A percentile compares a stretch with the other conserved stretches of the same genome.
Conservation (phyloP, 2,888 invertebrate species). For the Macrosiphum euphorbiae region DNA sequence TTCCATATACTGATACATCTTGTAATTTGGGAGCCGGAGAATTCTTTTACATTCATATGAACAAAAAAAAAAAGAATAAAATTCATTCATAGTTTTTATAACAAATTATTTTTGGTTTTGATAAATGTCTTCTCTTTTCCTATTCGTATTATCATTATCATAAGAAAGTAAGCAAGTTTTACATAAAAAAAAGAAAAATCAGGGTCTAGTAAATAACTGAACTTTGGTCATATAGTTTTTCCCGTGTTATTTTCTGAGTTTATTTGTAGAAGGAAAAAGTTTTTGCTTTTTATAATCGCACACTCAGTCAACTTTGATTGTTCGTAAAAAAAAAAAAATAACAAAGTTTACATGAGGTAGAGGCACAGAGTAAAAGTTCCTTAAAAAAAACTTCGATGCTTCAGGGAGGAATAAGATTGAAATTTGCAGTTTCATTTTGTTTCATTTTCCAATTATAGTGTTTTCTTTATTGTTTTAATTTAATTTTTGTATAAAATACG, state of each 20-base stretch:
- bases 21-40: not conserved
- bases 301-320: slow-evolving; percentile 63
- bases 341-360: slow-evolving; percentile 56
- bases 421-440: slow-evolving; percentile 50
- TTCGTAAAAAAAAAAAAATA: slow-evolving; percentile 40
- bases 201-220: slow-evolving; percentile 40
- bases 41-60: not conserved
- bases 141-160: slow-evolving; percentile 3
- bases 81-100: not conserved
- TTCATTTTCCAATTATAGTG: slow-evolving; percentile 56
- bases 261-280: slow-evolving; percentile 55
- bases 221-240: slow-evolving; percentile 51
- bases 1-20: not conserved
- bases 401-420: slow-evolving; percentile 52
- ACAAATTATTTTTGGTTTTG: slow-evolving; percentile 10
- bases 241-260: slow-evolving; percentile 40
- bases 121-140: not conserved
- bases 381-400: slow-evolving; percentile 54
- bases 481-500: slow-evolving; percentile 54
- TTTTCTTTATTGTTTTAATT: slow-evolving; percentile 62
- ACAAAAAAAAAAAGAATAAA: not conserved
- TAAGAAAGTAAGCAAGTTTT: not conserved
- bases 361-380: slow-evolving; percentile 26
- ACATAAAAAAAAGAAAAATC: not conserved
- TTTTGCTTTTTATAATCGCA: slow-evolving; percentile 58